Base-by-base conservation (phyloP, 2,888 invertebrate genomes). In the Epinotia brunnichana region DNA sequence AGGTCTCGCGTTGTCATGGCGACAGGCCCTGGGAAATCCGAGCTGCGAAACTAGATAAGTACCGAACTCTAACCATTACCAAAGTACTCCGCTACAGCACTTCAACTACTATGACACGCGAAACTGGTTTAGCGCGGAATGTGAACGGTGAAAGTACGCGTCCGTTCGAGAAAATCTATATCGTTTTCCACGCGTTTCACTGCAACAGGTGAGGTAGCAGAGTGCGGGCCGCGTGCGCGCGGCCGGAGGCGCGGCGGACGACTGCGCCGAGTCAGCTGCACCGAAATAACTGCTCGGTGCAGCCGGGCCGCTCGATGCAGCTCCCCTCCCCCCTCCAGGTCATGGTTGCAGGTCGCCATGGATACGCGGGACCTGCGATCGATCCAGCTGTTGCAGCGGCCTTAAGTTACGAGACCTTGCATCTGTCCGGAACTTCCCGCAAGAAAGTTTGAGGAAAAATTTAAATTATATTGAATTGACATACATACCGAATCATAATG, bases 221-320 rank as follows among this genome's bases (percentile, higher is more conserved):
- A 82, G 80, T 83, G 83, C 85, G 78, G 78, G 76, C 77, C 77
- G 90, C 91, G 90, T 83, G 91, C 90, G 89, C 87, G 81, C 90
- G 80, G 77, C 76, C 84, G 85, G 87, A 90, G 87, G 87, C 89
- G 89, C 90, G 87, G 82, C 82, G 82, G 84, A 79, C 87, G 88
- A 91, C 91, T 91, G 90, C 83, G 90, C 81, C 80, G 77, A 76
- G 81, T 75, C 82, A 85, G 89, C 87, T 93, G 92, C 93, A 93
- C 92, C 89, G 90, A 93, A 93, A 92, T 93, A 93, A 90, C 91
- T 90, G 91, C 91, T 91, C 87, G 82, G 67, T 91, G 91, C 91
- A 92, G 85, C 90, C 92, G 83, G 91, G 91, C 89, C 88, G 90
- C 83, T 88, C 87, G 87, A 87, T 91, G 92, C 92, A 91, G 83